Evolutionary conservation across 2,888 invertebrate genomes (phyloP), one percentile per base, ranked within the genome.

Genomic region (Agyllia agylla): DNA sequence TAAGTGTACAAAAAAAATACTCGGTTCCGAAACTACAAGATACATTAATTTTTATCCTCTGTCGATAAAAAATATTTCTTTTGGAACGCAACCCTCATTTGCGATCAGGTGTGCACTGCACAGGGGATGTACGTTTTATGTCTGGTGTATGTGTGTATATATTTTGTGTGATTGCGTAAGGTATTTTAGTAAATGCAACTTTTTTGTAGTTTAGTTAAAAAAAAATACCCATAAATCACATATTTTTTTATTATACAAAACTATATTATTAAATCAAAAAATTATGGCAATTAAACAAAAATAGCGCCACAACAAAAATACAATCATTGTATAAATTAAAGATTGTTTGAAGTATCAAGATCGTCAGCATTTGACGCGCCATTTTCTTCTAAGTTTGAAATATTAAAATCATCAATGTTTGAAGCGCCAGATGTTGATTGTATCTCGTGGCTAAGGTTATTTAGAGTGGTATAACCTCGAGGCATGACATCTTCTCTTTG

Each of bases 401-500:
- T 38, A 73, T 83, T 64, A 64, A 64, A 70, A 64, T 83, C 83
- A 31, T 83, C 70, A 83, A 27, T 85, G 85, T 85, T 85, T 85
- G 85, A 85, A 85, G 85, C 78, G 78, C 31, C 78, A 78, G 85
- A 24, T 79, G 15, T 27, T 81, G 81, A 24, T 81, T 81, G 81
- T 5, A n/a, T 81, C 27, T 31, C 30, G 31, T 57, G 57, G 57
- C 57, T 57, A 57, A 20, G 6, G 9, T 57, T 57, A 87, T 87
- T 87, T 27, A 84, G 81, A 30, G 84, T 85, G 30, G 31, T 80
- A 73, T 73, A 73, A 81, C 80, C 73, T 86, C 30, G 80, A 85
- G 84, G 75, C 81, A 84, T 85, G 85, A 79, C 9, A 78, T 73
- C 24, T 80, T 87, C 35, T 87, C 84, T 87, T 87, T 87, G 87